Base-by-base conservation (phyloP, 2,888 invertebrate genomes). In the Onthophagus sagittarius region DNA sequence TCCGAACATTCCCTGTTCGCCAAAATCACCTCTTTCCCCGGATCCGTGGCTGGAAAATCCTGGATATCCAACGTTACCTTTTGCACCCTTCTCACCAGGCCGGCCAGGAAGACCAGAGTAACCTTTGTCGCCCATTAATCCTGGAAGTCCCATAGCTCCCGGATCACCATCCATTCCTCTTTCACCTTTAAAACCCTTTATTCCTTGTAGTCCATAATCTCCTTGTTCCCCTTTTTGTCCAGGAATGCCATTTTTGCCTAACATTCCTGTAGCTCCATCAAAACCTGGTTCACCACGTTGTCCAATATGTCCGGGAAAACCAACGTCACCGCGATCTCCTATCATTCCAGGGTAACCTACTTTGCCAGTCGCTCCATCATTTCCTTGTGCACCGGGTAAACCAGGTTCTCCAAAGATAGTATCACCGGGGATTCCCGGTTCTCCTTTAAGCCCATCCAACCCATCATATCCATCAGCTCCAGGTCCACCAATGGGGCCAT, bases 361-460 rank as follows among this genome's bases (percentile, higher is more conserved):
- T 65, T 81, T 79, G 39, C 91, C 91, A 6, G 75, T 77, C 11
- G 78, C 77, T 73, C 93, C 94, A 1, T 85, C 81, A 13, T 88
- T 85, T 77, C 94, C 94, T 71, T 87, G 86, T 71, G 86, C 85
- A 73, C 94, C 94, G 79, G 89, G 90, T 15, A 81, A 74, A 64
- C 88, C 89, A 6, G 71, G 73, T 15, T 72, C 72, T 3, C 84
- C 81, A 62, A 84, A 84, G 69, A 82, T 78, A 32, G 80, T 77
- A 2, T 80, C 76, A 63, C 88, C 89, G 64, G 80, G 78, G 0
- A 76, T 74, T 6, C 88, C 88, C 64, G 75, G 77, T 71, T 81
- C 79, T 71, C 92, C 94, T 75, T 85, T 86, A 1, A 84, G 79
- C 33, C 94, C 94, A 69, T 81, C 81, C n/a, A 84, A 81, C 76